Evolutionary conservation across 2,797 vertebrate genomes (phyloP), one percentile per base, ranked within the genome.

Genomic region (Labroides dimidiatus): DNA sequence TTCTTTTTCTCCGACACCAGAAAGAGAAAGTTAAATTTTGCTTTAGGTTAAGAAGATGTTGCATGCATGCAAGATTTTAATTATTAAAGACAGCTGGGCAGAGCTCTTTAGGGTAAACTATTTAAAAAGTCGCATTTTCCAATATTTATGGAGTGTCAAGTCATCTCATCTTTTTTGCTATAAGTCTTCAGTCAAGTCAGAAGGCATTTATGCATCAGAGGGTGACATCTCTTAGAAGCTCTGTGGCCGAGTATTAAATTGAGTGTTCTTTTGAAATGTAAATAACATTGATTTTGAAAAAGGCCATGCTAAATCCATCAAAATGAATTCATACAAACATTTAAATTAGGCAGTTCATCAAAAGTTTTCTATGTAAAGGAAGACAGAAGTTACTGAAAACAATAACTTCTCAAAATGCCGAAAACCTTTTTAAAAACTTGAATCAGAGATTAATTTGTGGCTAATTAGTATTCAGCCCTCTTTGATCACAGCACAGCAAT

Each of bases 391-490:
- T 27, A 6, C 24, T 27, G 6, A 27, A 27, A 6, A 27, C 24
- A n/a, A n/a, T n/a, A n/a, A 27, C 24, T 27, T 27, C 6, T 27
- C 24, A 27, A 27, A 27, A 27, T 27, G 24, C 24, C 6, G 24
- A 27, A 27, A 27, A 27, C 3, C 24, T 27, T 6, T 27, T 27
- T 27, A 0, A 47, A 47, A 21, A 24, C 47, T 58, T 62, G 71
- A 72, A 84, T 55, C 39, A 4, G 33, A 51, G 43, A 61, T 52
- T 64, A 50, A 86, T 39, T 44, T 72, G 64, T 66, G 59, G 72
- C 73, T 80, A 84, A 72, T 81, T 70, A 9, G 64, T 55, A 57
- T 82, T 81, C 51, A 61, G 30, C 64, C 23, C 52, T 12, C 44
- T 68, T 19, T 72, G 67, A 77, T 80, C 73, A 27, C 50, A 61